A percentile compares a stretch with the other conserved stretches of the same genome.
These are phyloP conservation scores for Antechinus stuartii DNA, from an alignment of 2,113 vertebrate species.

Conservation along the genomic window DNA sequence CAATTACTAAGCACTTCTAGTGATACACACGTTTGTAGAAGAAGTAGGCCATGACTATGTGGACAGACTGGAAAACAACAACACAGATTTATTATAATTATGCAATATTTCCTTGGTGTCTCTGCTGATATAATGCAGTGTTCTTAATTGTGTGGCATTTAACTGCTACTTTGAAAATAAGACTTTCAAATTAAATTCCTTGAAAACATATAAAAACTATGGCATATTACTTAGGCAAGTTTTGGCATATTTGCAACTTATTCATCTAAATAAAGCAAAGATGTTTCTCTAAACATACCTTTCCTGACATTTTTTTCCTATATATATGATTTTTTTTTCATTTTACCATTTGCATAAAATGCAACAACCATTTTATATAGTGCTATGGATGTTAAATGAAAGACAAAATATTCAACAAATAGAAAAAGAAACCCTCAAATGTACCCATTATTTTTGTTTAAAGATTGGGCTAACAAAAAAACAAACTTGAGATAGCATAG, in stretches of 20 bases:
- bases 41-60: not conserved
- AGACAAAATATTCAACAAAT: not conserved
- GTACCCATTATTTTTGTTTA: not conserved
- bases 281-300: not conserved
- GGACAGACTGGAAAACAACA: not conserved
- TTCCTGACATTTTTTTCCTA: not conserved
- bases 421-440: not conserved
- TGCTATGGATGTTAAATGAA: not conserved
- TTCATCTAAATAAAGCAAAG: not conserved
- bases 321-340: not conserved
- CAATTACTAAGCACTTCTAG: conserved; percentile 34
- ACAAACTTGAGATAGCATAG: not conserved
- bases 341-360: conserved; percentile 7
- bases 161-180: conserved; percentile 1
- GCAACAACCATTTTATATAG: not conserved
- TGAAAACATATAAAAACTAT: not conserved
- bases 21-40: not conserved
- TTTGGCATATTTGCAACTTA: conserved; percentile 25
- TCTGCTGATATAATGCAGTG: not conserved
- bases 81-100: conserved; percentile 16
- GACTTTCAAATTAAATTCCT: not conserved
- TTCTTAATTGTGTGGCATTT: conserved; percentile 3
- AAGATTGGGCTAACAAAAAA: not conserved
- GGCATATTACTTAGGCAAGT: not conserved
- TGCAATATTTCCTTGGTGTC: not conserved